phyloP scores from a whole-genome alignment of 2,888 invertebrate species.

The Papilio elwesi region DNA sequence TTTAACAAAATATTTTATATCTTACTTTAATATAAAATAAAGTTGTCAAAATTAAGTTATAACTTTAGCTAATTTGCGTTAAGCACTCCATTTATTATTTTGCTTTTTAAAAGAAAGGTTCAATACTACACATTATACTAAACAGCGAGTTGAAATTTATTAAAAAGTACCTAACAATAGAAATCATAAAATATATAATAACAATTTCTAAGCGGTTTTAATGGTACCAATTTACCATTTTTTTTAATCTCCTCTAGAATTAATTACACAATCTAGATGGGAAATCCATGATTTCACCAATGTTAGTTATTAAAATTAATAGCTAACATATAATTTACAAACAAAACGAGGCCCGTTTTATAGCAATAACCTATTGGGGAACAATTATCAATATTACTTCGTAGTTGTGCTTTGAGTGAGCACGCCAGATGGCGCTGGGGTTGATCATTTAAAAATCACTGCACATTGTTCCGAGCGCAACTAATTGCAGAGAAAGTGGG shows the following conservation, averaged over 20 bases:
- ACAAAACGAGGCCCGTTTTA: slow-evolving; percentile 25
- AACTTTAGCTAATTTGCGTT: too few relatives aligned
- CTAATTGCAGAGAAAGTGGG: slow-evolving; percentile 84
- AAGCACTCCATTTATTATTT: too few relatives aligned
- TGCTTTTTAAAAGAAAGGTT: too few relatives aligned
- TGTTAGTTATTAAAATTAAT: neutral
- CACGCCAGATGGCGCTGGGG: slow-evolving; percentile 76
- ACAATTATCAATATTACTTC: slow-evolving; percentile 80
- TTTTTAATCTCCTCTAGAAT: neutral
- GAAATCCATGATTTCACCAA: neutral
- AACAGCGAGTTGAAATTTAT: neutral
- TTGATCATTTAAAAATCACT: slow-evolving; percentile 83
- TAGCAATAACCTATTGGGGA: slow-evolving; percentile 53
- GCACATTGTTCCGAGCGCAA: slow-evolving; percentile 81
- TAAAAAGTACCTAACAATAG: neutral
- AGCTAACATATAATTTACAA: slow-evolving; percentile 17
- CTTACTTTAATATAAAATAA: too few relatives aligned
- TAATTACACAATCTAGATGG: neutral
- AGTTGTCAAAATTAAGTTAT: too few relatives aligned
- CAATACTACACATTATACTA: neutral
- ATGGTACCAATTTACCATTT: neutral
- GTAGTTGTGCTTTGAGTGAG: slow-evolving; percentile 59
- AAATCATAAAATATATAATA: neutral
- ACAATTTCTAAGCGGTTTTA: neutral
- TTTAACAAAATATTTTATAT: too few relatives aligned